These are phyloP conservation scores for Mesoclemmys tuberculata DNA, from an alignment of 2,113 vertebrate genomes.

Conservation along the genomic window DNA sequence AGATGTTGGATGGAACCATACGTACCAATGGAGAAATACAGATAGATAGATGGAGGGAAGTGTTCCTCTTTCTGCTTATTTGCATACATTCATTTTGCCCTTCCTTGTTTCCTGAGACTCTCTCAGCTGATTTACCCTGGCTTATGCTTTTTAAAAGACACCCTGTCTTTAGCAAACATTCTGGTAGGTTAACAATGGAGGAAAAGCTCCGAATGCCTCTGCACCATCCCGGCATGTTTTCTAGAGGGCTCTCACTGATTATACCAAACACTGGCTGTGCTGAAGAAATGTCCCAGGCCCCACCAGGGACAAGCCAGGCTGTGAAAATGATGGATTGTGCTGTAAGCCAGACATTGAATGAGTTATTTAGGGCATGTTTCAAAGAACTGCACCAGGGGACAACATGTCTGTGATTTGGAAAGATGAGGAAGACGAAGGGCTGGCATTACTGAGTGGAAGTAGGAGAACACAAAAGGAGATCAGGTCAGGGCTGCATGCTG, in stretches of 20 bases:
- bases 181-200: neutral
- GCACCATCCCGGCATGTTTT: neutral
- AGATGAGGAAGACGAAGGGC: accelerated
- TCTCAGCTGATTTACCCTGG: neutral
- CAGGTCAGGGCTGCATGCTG: neutral
- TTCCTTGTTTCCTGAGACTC: accelerated
- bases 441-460: accelerated
- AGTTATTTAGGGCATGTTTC: neutral
- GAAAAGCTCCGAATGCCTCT: neutral
- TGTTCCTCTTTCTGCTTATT: neutral
- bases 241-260: neutral
- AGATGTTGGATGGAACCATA: neutral
- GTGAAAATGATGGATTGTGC: constrained; percentile 55
- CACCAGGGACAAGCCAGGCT: constrained; percentile 25
- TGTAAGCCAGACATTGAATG: neutral
- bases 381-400: neutral
- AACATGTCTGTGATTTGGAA: neutral
- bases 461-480: neutral
- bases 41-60: neutral
- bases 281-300: neutral
- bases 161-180: accelerated
- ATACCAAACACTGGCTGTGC: neutral
- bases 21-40: neutral
- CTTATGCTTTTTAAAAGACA: neutral
- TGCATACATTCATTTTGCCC: neutral